Evolutionary conservation across 2,113 vertebrate genomes (phyloP).

Genomic region (Megalops atlanticus): DNA sequence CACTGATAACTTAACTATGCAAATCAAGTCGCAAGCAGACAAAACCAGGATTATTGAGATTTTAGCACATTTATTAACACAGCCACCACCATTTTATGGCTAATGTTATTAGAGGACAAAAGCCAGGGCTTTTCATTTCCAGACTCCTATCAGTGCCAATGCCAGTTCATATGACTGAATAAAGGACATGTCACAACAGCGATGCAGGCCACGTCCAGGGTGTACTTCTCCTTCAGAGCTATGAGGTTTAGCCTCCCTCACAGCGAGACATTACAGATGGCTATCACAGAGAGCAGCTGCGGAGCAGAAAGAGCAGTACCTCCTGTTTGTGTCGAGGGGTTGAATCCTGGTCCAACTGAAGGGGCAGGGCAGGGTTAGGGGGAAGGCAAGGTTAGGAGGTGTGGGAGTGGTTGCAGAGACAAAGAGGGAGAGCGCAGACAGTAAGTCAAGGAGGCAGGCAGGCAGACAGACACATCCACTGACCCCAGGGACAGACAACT

Average conservation of each 20-base stretch:
- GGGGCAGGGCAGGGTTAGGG: constrained; percentile 66
- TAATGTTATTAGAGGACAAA: constrained; percentile 1
- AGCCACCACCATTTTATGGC: background rate
- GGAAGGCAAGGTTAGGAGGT: constrained; percentile 41
- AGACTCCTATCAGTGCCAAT: background rate
- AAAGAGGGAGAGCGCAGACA: constrained; percentile 67
- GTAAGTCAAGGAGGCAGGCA: constrained; percentile 64
- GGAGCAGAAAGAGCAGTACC: constrained; percentile 73
- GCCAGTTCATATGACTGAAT: constrained; percentile 10
- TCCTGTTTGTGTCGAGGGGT: constrained; percentile 95
- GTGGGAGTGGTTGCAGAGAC: constrained; percentile 57
- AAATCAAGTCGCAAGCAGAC: background rate
- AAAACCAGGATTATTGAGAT: background rate
- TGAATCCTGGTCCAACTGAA: constrained; percentile 91
- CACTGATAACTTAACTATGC: background rate
- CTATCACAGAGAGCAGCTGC: constrained; percentile 46
- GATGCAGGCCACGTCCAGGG: background rate
- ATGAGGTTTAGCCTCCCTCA: background rate
- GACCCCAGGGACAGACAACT: constrained; percentile 15
- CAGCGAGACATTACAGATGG: background rate
- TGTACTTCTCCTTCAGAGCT: background rate
- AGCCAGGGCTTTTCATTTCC: background rate
- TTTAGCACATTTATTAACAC: background rate
- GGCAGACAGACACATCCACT: constrained; percentile 37
- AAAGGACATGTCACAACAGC: background rate